Evolutionary conservation across 1,140 invertebrate species (phyloP).

Genomic region (Dinothrombium tinctorium): DNA sequence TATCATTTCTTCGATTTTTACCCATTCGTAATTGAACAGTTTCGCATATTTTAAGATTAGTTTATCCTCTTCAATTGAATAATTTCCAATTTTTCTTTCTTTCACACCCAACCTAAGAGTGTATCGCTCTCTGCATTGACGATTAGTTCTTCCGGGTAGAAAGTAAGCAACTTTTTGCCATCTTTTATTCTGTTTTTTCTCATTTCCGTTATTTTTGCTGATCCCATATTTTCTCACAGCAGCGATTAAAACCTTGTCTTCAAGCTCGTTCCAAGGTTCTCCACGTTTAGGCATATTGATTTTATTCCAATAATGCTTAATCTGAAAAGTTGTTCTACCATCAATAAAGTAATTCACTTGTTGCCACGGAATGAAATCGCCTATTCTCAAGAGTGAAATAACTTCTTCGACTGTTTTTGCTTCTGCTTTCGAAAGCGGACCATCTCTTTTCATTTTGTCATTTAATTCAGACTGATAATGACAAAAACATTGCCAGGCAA

Average conservation of each 20-base stretch:
- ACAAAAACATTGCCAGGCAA: slow-evolving; percentile 12
- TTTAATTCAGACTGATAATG: slow-evolving; percentile 9
- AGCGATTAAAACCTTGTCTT: slow-evolving; percentile 8
- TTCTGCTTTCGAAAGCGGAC: slow-evolving; percentile 7
- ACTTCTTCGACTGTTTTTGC: neutral
- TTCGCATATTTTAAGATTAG: too few relatives aligned
- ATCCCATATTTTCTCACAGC: slow-evolving; percentile 5
- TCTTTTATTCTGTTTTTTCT: too few relatives aligned
- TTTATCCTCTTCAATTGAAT: too few relatives aligned
- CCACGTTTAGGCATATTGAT: neutral
- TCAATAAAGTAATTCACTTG: slow-evolving; percentile 9
- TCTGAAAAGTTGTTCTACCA: slow-evolving; percentile 2
- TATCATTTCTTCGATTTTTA: too few relatives aligned
- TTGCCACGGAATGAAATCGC: slow-evolving; percentile 11
- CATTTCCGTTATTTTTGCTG: too few relatives aligned
- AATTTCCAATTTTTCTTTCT: slow-evolving; percentile 5
- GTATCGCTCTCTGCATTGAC: slow-evolving; percentile 11
- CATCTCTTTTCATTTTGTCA: neutral
- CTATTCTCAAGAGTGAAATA: slow-evolving; percentile 2
- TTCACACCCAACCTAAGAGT: slow-evolving; percentile 1
- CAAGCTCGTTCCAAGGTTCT: slow-evolving; percentile 3
- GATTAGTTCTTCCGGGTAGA: slow-evolving; percentile 9
- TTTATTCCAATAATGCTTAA: slow-evolving; percentile 9
- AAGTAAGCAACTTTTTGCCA: neutral
- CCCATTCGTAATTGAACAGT: too few relatives aligned